Base-by-base conservation (phyloP, 2,113 vertebrate genomes). In the Triplophysa dalaica region DNA sequence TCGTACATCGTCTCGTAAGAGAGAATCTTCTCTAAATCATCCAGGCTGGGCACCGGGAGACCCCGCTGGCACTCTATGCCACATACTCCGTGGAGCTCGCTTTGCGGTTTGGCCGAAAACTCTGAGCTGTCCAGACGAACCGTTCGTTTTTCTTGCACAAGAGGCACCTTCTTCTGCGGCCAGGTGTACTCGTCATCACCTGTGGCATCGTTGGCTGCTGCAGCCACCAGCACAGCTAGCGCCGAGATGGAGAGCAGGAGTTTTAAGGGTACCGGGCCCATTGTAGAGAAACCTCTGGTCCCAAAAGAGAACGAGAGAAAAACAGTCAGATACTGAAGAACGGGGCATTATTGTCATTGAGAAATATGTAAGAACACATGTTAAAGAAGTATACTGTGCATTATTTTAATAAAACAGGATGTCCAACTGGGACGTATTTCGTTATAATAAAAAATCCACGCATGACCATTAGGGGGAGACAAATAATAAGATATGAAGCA, bases 1-100 rank as follows among this genome's bases (percentile, higher is more conserved):
- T 96, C 96, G 61, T 96, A 98, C 69, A 98, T 77, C 0, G 97
- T 99, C 87, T 99, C 97, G 0, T 95, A 98, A 26, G 97, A 96
- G 8, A 99, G 92, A 72, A 94, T 86, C 33, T 95, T 85, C 88
- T 98, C 96, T 86, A 98, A 84, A 69, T 95, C 94, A 4, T 91
- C 85, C 65, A 95, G 83, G 50, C 91, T 95, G 33, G 95, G 93
- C 9, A 84, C 73, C 0, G 96, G 95, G 12, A 95, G 83, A 19
- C 75, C 89, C 19, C 88, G 92, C 89, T 96, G 96, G 82, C 96
- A 98, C 82, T 96, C 95, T 3, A 98, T 98, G 73, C 96, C 97
- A 80, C 98, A 99, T 16, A 87, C 93, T 0, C 91, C 90, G 2
- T 86, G 92, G 63, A 93, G 82, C 88, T 93, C 90, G 3, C 77